These are phyloP conservation scores for Halcyon leucocephala DNA, from an alignment of 2,797 vertebrate species.

Conservation along the genomic window DNA sequence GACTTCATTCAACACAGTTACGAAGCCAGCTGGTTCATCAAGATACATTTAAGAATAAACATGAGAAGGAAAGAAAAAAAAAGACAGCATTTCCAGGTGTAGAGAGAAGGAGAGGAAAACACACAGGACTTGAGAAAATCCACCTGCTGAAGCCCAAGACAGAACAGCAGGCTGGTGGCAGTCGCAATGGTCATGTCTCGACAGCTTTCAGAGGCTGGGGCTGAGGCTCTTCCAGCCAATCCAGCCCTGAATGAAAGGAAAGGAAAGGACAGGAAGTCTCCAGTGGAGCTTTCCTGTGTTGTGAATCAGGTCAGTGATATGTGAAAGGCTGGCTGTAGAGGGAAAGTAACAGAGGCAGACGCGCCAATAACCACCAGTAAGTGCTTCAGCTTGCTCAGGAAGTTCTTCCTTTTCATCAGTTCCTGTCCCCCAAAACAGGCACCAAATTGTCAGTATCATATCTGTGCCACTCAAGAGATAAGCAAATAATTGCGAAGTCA, in stretches of 20 bases:
- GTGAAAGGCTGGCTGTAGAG: not conserved
- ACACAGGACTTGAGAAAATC: not conserved
- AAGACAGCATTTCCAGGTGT: not conserved
- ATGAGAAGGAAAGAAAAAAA: not conserved
- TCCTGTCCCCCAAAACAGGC: not conserved
- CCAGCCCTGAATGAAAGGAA: not conserved
- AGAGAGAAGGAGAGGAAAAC: constrained; percentile 14
- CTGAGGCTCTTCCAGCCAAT: not conserved
- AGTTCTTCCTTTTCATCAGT: not conserved
- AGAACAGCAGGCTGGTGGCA: not conserved
- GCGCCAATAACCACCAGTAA: not conserved
- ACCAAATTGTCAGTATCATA: not conserved
- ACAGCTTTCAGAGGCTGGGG: not conserved
- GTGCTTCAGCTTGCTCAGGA: not conserved
- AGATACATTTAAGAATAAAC: constrained; percentile 10
- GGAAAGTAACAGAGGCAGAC: not conserved
- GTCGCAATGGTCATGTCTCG: not conserved
- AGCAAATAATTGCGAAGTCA: not conserved
- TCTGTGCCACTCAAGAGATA: not conserved
- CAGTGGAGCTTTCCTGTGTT: not conserved
- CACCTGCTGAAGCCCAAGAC: not conserved
- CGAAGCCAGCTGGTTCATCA: not conserved
- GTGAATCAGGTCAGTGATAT: not conserved
- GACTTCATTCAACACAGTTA: not conserved
- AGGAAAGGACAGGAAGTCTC: not conserved